These are phyloP conservation scores for Macropis europaea DNA, from an alignment of 2,888 invertebrate genomes.

Conservation along the genomic window DNA sequence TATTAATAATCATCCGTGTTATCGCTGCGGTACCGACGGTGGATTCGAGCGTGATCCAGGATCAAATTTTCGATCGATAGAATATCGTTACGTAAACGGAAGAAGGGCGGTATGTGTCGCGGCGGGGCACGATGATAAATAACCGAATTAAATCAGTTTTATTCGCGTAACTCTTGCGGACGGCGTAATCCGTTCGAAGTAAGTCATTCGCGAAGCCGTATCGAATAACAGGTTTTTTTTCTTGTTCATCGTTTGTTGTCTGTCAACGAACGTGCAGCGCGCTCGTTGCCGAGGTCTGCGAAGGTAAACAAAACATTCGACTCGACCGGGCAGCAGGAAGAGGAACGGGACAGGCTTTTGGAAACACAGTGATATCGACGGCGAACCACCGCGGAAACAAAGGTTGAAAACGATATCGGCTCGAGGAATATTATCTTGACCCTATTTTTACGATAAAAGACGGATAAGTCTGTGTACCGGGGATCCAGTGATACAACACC, in stretches of 20 bases:
- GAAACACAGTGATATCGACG: neutral
- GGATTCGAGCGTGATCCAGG: no score
- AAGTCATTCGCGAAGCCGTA: constrained; percentile 28
- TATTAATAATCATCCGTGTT: neutral
- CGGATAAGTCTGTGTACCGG: neutral
- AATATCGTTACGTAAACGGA: constrained; percentile 18
- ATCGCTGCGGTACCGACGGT: no score
- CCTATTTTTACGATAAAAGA: neutral
- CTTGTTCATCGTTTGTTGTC: neutral
- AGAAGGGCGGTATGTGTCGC: neutral
- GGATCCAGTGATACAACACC: constrained; percentile 1
- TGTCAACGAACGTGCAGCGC: neutral
- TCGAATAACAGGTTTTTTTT: neutral
- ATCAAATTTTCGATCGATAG: no score
- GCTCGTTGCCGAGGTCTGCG: neutral
- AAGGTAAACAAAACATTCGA: constrained; percentile 12
- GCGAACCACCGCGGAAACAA: neutral
- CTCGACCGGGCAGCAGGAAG: neutral
- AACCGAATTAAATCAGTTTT: constrained; percentile 35
- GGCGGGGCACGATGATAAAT: constrained; percentile 25
- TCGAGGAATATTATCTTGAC: constrained; percentile 7
- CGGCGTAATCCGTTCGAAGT: constrained; percentile 16
- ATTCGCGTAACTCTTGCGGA: constrained; percentile 4
- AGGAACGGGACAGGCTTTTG: neutral
- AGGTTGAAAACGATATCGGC: neutral